phyloP scores from a whole-genome alignment of 2,113 vertebrate genomes.

The Hippolais icterina region DNA sequence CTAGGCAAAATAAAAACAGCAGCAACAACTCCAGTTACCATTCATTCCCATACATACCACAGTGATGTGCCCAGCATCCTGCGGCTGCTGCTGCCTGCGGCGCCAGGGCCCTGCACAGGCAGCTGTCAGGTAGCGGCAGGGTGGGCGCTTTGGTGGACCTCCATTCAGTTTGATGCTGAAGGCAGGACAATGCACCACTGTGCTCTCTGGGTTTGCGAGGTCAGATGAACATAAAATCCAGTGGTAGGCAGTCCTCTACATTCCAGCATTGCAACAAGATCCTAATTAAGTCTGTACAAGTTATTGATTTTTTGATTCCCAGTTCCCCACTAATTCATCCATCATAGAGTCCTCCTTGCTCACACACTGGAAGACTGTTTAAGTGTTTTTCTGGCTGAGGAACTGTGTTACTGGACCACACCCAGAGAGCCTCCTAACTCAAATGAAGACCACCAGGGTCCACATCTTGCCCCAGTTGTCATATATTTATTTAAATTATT shows the following conservation, averaged over 20 bases:
- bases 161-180: background rate
- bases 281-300: background rate
- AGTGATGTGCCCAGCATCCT: background rate
- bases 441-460: background rate
- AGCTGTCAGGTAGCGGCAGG: background rate
- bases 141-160: background rate
- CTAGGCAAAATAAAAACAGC: slow-evolving; percentile 41
- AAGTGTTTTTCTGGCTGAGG: background rate
- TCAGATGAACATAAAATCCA: background rate
- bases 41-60: slow-evolving; percentile 10
- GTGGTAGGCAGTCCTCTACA: background rate
- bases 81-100: background rate
- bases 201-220: background rate
- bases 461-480: background rate
- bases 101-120: accelerated
- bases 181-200: background rate
- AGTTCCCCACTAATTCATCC: background rate
- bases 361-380: accelerated
- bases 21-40: background rate
- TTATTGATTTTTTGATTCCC: background rate
- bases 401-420: background rate
- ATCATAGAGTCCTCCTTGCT: background rate
- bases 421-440: background rate
- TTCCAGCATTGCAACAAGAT: background rate
- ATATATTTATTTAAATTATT: background rate